Percentiles rank a stretch among this genome's conserved stretches.
phyloP scores from a whole-genome alignment of 53 echinoderm and acorn worm genomes.

The Echinometra lucunter region DNA sequence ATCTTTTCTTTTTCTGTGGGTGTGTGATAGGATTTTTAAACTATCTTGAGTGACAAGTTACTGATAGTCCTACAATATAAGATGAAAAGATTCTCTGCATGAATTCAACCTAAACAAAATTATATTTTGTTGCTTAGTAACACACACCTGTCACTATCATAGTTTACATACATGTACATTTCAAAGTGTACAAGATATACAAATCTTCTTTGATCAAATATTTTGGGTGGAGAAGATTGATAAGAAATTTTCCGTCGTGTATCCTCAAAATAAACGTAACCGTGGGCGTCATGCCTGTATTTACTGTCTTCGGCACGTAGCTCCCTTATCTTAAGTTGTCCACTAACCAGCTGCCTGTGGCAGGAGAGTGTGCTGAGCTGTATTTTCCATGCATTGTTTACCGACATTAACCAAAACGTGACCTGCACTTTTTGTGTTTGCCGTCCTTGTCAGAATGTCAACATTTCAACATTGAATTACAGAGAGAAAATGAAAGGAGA shows the following conservation, averaged over 20 bases:
- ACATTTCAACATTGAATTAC: background rate
- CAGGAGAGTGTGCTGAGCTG: background rate
- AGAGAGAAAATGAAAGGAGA: background rate
- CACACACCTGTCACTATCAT: background rate
- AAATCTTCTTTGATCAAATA: background rate
- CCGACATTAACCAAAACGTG: background rate
- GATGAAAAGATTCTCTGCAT: background rate
- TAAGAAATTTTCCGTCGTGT: background rate
- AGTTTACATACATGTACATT: background rate
- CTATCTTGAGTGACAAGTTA: too few relatives aligned
- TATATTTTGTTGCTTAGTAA: background rate
- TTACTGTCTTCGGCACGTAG: conserved; percentile 9
- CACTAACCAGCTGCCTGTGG: background rate
- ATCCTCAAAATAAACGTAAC: conserved; percentile 13
- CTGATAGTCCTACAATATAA: background rate
- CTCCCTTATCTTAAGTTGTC: background rate
- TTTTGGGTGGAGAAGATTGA: conserved; percentile 20
- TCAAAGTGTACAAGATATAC: background rate
- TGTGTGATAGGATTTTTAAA: background rate
- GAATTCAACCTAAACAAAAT: background rate
- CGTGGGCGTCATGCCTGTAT: background rate
- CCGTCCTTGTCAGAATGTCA: background rate
- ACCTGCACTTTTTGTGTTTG: conserved; percentile 10
- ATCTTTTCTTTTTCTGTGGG: background rate
- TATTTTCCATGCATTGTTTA: conserved; percentile 19